Evolutionary conservation across 2,888 invertebrate species (phyloP).

Genomic region (Mesorhabditis spiculigera): DNA sequence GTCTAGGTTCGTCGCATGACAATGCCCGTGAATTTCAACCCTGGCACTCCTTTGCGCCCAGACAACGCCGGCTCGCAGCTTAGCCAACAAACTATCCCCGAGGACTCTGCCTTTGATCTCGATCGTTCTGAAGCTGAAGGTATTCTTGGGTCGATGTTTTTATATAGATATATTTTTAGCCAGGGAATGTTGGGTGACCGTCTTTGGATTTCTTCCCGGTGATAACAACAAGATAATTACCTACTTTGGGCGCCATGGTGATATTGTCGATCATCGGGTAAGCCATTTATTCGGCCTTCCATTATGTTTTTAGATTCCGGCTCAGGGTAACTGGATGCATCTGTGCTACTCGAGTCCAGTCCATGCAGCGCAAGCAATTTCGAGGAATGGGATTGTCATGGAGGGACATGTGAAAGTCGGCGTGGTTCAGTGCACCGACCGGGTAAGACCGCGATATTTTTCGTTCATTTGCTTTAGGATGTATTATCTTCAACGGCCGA

Average conservation of each 20-base stretch:
- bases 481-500: not conserved
- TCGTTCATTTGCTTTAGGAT: not conserved
- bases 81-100: not conserved
- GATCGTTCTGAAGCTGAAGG: not conserved
- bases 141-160: not conserved
- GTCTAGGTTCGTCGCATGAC: constrained; percentile 2
- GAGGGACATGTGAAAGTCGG: not conserved
- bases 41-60: not conserved
- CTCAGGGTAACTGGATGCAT: not conserved
- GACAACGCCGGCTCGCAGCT: not conserved
- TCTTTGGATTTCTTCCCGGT: constrained; percentile 3
- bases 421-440: not conserved
- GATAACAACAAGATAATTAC: not conserved
- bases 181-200: not conserved
- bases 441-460: not conserved
- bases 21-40: not conserved
- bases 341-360: constrained; percentile 6
- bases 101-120: not conserved
- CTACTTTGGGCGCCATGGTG: not conserved
- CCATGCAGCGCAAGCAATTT: constrained; percentile 4
- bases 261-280: not conserved
- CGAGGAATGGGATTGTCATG: not conserved
- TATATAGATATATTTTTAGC: not conserved
- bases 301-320: not conserved
- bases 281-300: not conserved